Base-by-base conservation (phyloP, 2,888 invertebrate species). In the Taphrorychus bicolor region DNA sequence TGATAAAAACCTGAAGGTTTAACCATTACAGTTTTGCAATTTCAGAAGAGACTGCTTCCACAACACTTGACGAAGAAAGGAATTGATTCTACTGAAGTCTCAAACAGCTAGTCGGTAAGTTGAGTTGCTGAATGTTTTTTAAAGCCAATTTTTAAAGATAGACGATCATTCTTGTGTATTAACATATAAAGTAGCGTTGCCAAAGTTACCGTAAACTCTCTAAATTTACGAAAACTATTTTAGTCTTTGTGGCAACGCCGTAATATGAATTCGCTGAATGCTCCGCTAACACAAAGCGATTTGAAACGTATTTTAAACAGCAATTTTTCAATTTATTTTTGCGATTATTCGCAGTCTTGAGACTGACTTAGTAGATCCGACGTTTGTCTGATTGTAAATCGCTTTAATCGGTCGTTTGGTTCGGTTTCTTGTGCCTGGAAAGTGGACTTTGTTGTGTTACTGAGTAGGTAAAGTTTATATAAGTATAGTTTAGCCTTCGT, bases 261-360 rank as follows among this genome's bases (percentile, higher is more conserved):
- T 23, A 4, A 22, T 19, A 19, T 22, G 14, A 24, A 57, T 57
- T 40, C 57, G 23, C 49, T 18, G 24, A 54, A 48, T 41, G 56
- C 59, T 56, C 52, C 54, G 23, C 54, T 59, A n/a, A 59, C 53
- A 59, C 21, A 49, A 60, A 24, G 14, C 24, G 51, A 45, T 58
- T 52, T 49, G 42, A 57, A 58, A 18, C 67, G 58, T 63, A 63
- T 63, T 68, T 68, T 63, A 59, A 68, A 21, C 11, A 40, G 62
- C 51, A 68, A 68, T 68, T 68, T 68, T 59, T 41, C 63, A 68
- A 68, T 68, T 68, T 63, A 68, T 49, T 68, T 67, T 60, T 18
- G 58, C 68, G 68, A 40, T 65, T 65, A 58, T 65, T 65, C 59
- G 65, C 65, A 51, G 41, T 59, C 42, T 19, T 14, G 17, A 17